These are phyloP conservation scores for Brachyhypopomus gauderio DNA, from an alignment of 2,113 vertebrate genomes.

Conservation along the genomic window DNA sequence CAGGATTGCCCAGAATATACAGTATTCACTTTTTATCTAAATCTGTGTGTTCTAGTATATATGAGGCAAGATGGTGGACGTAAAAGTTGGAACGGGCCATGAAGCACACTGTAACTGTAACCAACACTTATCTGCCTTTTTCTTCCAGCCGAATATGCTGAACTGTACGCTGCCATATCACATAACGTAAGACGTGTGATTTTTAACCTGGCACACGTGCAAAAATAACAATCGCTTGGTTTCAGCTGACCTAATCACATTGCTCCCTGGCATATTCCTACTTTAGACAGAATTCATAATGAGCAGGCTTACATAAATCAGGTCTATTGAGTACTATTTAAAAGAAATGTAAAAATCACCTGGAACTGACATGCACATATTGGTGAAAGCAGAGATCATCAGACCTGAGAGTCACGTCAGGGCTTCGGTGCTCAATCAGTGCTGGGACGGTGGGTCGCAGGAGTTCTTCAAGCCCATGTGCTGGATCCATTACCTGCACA, in stretches of 20 bases:
- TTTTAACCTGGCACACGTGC: constrained; percentile 46
- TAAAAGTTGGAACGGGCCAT: constrained; percentile 24
- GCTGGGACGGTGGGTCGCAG: constrained; percentile 38
- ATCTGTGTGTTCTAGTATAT: neutral
- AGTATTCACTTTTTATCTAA: neutral
- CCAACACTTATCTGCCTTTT: constrained; percentile 48
- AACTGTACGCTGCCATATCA: constrained; percentile 44
- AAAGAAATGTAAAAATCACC: neutral
- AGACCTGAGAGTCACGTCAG: constrained; percentile 10
- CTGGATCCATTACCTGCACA: constrained; percentile 61
- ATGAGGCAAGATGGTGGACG: neutral
- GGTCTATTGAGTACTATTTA: constrained; percentile 24
- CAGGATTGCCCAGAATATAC: neutral
- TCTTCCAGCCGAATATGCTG: constrained; percentile 31
- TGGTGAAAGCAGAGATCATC: constrained; percentile 17
- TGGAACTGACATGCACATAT: constrained; percentile 6
- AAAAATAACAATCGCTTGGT: constrained; percentile 55
- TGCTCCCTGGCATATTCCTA: constrained; percentile 42
- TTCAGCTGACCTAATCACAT: constrained; percentile 52
- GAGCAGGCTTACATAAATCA: constrained; percentile 46
- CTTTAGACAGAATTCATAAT: constrained; percentile 40
- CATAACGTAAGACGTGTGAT: constrained; percentile 48
- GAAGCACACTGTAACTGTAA: constrained; percentile 43
- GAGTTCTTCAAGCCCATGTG: constrained; percentile 51
- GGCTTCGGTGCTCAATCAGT: constrained; percentile 53